Percentiles rank a stretch among this genome's conserved stretches.
Conservation (phyloP, 2,888 invertebrate genomes). For the Rugalucina vietnamica region DNA sequence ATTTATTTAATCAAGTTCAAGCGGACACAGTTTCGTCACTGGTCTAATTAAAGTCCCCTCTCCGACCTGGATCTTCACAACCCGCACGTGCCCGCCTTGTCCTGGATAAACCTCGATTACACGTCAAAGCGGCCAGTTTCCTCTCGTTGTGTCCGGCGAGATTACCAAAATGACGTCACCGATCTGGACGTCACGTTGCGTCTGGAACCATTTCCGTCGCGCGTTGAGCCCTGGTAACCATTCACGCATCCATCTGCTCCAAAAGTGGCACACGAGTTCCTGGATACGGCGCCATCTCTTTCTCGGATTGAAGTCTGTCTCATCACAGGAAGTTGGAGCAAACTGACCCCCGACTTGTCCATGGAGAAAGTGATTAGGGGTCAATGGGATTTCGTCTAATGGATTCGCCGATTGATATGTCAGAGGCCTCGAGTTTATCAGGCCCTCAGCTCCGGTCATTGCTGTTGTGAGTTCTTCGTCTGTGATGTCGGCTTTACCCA, state of each 20-base stretch:
- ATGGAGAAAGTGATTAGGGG: constrained; percentile 64
- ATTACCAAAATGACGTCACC: constrained; percentile 50
- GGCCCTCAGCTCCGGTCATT: constrained; percentile 56
- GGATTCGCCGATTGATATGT: constrained; percentile 52
- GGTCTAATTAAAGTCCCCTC: constrained; percentile 19
- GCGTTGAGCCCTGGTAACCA: constrained; percentile 34
- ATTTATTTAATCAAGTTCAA: constrained; percentile 23
- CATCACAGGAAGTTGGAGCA: constrained; percentile 48
- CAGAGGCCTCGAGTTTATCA: constrained; percentile 56
- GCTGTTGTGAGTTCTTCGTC: constrained; percentile 62
- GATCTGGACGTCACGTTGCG: constrained; percentile 12
- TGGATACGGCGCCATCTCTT: constrained; percentile 53
- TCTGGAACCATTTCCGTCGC: constrained; percentile 39
- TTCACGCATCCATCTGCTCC: constrained; percentile 53
- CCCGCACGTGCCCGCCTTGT: constrained; percentile 37
- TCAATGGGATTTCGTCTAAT: constrained; percentile 25
- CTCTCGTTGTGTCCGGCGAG: constrained; percentile 30
- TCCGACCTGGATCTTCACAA: constrained; percentile 20
- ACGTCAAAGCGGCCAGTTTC: constrained; percentile 50
- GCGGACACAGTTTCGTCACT: constrained; percentile 30
- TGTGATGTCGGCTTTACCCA: constrained; percentile 49
- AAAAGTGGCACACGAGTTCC: constrained; percentile 55
- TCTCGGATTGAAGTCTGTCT: not conserved
- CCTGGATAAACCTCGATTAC: constrained; percentile 32
- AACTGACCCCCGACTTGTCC: constrained; percentile 60